These are phyloP conservation scores for Onychorhynchus coronatus DNA, from an alignment of 2,113 vertebrate genomes.

Conservation along the genomic window DNA sequence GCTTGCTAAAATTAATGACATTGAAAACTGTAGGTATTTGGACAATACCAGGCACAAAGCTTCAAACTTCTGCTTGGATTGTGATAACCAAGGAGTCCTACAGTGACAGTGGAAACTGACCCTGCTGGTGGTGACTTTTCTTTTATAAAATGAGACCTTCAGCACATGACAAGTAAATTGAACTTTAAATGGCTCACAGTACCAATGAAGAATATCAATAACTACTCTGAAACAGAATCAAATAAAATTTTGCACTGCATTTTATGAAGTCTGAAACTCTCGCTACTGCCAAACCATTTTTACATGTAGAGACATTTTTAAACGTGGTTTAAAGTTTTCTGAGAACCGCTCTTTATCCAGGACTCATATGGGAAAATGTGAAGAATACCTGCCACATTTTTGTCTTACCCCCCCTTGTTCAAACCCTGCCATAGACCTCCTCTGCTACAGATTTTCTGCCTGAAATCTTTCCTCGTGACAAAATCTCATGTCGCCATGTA, in stretches of 20 bases:
- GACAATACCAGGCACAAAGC: background rate
- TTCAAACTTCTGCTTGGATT: background rate
- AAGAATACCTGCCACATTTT: background rate
- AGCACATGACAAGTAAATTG: background rate
- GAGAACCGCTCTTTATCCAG: background rate
- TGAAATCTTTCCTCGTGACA: background rate
- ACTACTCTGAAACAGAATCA: background rate
- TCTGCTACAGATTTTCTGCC: background rate
- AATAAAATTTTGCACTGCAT: background rate
- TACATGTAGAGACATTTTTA: background rate
- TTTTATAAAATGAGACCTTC: background rate
- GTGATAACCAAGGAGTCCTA: background rate
- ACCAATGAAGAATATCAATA: background rate
- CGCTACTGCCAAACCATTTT: background rate
- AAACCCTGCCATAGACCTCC: background rate
- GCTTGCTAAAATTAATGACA: background rate
- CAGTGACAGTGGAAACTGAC: background rate
- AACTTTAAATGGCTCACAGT: background rate
- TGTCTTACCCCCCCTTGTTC: background rate
- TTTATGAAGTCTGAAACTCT: background rate
- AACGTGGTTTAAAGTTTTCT: background rate
- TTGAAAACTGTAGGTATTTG: background rate
- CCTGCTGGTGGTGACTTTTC: background rate
- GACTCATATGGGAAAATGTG: background rate
- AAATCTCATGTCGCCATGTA: background rate